Percentiles rank a stretch among this genome's conserved stretches.
Evolutionary conservation across 1,140 invertebrate species (phyloP).

Genomic region (Drosophila sturtevanti): DNA sequence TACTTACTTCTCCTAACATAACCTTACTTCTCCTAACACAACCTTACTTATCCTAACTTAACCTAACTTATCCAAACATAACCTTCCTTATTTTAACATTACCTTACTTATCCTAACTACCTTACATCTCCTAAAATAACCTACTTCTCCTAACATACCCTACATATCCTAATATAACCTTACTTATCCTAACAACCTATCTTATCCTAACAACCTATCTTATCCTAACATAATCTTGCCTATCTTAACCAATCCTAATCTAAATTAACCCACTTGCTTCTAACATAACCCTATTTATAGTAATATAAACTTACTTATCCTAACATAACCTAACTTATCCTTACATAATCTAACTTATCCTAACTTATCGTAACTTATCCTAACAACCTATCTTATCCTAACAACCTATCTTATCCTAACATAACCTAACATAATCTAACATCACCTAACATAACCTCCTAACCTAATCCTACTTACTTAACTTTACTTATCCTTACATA

Average conservation of each 20-base stretch:
- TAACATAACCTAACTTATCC: background rate
- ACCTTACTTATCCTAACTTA: too few relatives aligned
- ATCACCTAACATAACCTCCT: background rate
- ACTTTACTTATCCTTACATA: too few relatives aligned
- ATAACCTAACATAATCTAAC: background rate
- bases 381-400: background rate
- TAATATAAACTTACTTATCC: background rate
- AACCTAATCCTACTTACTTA: background rate
- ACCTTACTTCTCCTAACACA: too few relatives aligned
- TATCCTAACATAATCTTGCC: background rate
- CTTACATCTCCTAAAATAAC: background rate
- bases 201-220: too few relatives aligned
- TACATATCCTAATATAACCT: too few relatives aligned
- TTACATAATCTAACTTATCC: background rate
- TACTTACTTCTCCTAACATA: too few relatives aligned
- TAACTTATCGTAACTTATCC: background rate
- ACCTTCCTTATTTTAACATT: too few relatives aligned
- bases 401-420: too few relatives aligned
- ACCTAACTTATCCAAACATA: too few relatives aligned
- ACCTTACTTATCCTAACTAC: background rate
- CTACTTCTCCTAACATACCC: too few relatives aligned
- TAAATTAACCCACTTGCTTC: background rate
- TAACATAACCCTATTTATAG: background rate
- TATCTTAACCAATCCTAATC: background rate
- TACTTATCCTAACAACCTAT: too few relatives aligned